phyloP scores from a whole-genome alignment of 1,140 invertebrate species.

The Tetranychus cinnabarinus region DNA sequence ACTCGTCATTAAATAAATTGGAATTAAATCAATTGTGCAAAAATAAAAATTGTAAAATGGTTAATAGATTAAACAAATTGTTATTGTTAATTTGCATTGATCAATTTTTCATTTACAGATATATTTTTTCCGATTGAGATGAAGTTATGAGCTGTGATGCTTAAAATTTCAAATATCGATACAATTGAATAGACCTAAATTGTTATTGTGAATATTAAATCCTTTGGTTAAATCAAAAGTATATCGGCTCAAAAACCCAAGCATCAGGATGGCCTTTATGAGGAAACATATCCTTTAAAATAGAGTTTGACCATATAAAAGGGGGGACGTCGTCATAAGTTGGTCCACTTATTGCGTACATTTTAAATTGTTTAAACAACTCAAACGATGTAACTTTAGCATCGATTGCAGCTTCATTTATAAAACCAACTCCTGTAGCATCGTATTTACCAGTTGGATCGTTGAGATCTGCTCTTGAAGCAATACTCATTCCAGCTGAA shows the following conservation, averaged over 20 bases:
- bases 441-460: constrained; percentile 38
- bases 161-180: too few species aligned
- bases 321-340: constrained; percentile 32
- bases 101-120: too few species aligned
- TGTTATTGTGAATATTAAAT: too few species aligned
- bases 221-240: too few species aligned
- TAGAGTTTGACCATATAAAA: constrained; percentile 45
- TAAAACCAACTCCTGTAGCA: constrained; percentile 34
- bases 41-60: too few species aligned
- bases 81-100: too few species aligned
- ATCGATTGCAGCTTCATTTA: constrained; percentile 37
- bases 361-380: constrained; percentile 24
- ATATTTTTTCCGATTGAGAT: too few species aligned
- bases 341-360: constrained; percentile 33
- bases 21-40: too few species aligned
- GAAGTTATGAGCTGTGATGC: too few species aligned
- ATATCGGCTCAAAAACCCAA: constrained; percentile 3
- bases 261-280: constrained; percentile 4
- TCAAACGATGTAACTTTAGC: constrained; percentile 30
- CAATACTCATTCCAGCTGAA: constrained; percentile 42
- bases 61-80: too few species aligned
- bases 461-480: constrained; percentile 42
- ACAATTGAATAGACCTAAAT: too few species aligned
- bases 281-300: constrained; percentile 16
- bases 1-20: too few species aligned